Evolutionary conservation across 2,113 vertebrate species (phyloP).

Genomic region (zebrafish (Danio rerio)): GRCz12tu NC_133196.1:16282001-16282500

Average conservation of each 20-base stretch:
- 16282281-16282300: background rate
- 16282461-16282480: no score
- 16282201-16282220: background rate
- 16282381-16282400: background rate
- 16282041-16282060: background rate
- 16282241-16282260: slow-evolving; percentile 13
- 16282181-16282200: background rate
- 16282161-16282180: slow-evolving; percentile 9
- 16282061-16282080: background rate
- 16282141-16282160: slow-evolving; percentile 4
- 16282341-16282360: background rate
- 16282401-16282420: no score
- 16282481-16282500: background rate
- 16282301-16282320: background rate
- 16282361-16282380: background rate
- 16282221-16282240: background rate
- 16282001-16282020: background rate
- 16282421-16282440: background rate
- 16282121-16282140: background rate
- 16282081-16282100: slow-evolving; percentile 18
- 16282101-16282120: slow-evolving; percentile 13
- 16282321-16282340: background rate
- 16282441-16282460: background rate
- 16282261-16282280: background rate
- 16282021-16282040: background rate